These are phyloP conservation scores for Philhelius pedissequus DNA, from an alignment of 2,888 invertebrate species.

Conservation along the genomic window DNA sequence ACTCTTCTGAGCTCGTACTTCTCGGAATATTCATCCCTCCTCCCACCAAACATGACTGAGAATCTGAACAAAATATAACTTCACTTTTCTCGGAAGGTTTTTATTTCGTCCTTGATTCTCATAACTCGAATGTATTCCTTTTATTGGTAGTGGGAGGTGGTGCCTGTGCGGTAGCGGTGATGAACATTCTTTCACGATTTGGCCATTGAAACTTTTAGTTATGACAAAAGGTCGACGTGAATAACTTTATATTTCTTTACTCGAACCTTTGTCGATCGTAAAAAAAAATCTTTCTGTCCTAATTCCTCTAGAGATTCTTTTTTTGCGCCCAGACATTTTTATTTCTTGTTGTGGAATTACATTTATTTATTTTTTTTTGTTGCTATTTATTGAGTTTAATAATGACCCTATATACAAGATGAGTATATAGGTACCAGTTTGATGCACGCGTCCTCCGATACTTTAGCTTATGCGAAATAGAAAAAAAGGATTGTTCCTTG, in stretches of 20 bases:
- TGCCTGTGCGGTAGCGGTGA: too few species aligned
- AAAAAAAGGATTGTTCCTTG: slow-evolving; percentile 46
- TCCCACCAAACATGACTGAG: neutral
- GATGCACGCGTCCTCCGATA: neutral
- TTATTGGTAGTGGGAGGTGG: neutral
- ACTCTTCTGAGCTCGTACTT: slow-evolving; percentile 39
- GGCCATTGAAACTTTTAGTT: slow-evolving; percentile 58
- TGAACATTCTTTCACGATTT: slow-evolving; percentile 37
- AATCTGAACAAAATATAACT: slow-evolving; percentile 1
- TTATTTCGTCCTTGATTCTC: slow-evolving; percentile 35
- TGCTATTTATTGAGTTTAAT: slow-evolving; percentile 58
- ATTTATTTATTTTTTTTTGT: neutral
- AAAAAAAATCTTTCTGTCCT: slow-evolving; percentile 15
- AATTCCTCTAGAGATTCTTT: slow-evolving; percentile 20
- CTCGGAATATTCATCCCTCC: slow-evolving; percentile 21
- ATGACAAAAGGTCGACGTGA: slow-evolving; percentile 58
- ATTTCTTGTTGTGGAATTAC: slow-evolving; percentile 62
- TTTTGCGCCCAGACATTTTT: slow-evolving; percentile 41
- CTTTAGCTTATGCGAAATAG: neutral
- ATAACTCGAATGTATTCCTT: slow-evolving; percentile 18
- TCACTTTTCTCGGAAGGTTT: neutral
- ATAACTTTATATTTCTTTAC: slow-evolving; percentile 61
- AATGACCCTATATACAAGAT: slow-evolving; percentile 38
- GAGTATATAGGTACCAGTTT: neutral
- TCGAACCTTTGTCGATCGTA: slow-evolving; percentile 60